Evolutionary conservation across 2,797 vertebrate species (phyloP), one percentile per base, ranked within the genome.

Genomic region (Catamblyrhynchus diadema): DNA sequence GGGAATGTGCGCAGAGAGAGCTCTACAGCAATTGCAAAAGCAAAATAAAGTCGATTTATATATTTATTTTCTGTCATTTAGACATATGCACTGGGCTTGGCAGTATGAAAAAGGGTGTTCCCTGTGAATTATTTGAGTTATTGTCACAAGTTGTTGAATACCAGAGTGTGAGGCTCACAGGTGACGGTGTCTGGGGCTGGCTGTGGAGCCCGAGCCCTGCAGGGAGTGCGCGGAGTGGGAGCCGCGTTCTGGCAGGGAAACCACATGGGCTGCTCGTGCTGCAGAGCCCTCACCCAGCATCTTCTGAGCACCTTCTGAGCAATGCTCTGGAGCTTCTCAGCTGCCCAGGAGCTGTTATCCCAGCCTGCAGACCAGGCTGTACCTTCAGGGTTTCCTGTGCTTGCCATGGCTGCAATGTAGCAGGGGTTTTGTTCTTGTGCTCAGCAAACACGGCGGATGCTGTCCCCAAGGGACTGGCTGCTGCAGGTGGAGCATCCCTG

Each of bases 41-140:
- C 37, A 82, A 88, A 83, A 71, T 32, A 15, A 56, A 81, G 23
- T 33, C 3, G 8, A 60, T 69, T 45, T 47, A 35, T 59, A 39
- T 80, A 56, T 83, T 88, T 95, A 42, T 88, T 88, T 95, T 45
- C 27, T 75, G 86, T 62, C 37, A 42, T 24, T 42, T 61, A 69
- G 71, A 61, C 22, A 10, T 30, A 32, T 48, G 23, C 74, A 0
- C 50, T 83, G 44, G 67, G 54, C 27, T 94, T 75, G 81, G 75
- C 65, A 37, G 3, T 72, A 14, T 64, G 75, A 37, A 42, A 30
- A 87, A 67, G 64, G 67, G 60, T 3, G 32, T 87, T 94, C 30
- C 53, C 88, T 78, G 19, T 51, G 78, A 47, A 35, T 92, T 50
- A 28, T 81, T n/a, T 48, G 78, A 47, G 47, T 91, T 54, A 23